These are phyloP conservation scores for Ceriagrion tenellum DNA, from an alignment of 2,888 invertebrate genomes.

Conservation along the genomic window DNA sequence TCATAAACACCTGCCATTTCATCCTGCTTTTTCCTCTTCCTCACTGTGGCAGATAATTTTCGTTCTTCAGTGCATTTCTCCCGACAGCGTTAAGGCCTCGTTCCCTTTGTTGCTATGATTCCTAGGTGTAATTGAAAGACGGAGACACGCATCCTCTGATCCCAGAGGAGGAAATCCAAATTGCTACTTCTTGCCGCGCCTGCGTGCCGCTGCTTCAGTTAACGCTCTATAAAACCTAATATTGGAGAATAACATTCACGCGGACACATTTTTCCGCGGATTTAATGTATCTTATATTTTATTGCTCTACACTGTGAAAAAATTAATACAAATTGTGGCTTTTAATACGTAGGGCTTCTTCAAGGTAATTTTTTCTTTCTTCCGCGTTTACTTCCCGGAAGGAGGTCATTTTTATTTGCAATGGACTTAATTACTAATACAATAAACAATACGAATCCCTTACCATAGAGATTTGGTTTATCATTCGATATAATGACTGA, in stretches of 20 bases:
- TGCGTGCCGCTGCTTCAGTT: not conserved
- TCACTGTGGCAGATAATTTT: not conserved
- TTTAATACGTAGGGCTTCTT: not conserved
- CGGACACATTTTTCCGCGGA: not conserved
- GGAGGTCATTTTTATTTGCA: no score
- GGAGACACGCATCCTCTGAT: not conserved
- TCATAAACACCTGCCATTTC: constrained; percentile 32
- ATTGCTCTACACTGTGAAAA: not conserved
- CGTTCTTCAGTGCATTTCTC: not conserved
- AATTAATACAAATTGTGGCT: not conserved
- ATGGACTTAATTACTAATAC: no score
- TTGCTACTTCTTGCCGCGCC: not conserved
- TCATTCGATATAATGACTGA: no score
- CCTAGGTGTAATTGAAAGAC: not conserved
- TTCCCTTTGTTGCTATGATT: not conserved
- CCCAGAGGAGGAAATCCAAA: not conserved
- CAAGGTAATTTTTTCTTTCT: no score
- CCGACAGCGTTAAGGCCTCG: not conserved
- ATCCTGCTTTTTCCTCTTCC: not conserved
- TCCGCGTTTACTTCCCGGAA: no score
- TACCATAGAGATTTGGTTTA: no score
- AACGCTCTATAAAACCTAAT: not conserved
- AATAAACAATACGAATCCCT: no score
- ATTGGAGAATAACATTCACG: not conserved
- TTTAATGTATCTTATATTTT: not conserved